Conservation (phyloP, 2,113 vertebrate genomes). For the Ptilonorhynchus violaceus region DNA sequence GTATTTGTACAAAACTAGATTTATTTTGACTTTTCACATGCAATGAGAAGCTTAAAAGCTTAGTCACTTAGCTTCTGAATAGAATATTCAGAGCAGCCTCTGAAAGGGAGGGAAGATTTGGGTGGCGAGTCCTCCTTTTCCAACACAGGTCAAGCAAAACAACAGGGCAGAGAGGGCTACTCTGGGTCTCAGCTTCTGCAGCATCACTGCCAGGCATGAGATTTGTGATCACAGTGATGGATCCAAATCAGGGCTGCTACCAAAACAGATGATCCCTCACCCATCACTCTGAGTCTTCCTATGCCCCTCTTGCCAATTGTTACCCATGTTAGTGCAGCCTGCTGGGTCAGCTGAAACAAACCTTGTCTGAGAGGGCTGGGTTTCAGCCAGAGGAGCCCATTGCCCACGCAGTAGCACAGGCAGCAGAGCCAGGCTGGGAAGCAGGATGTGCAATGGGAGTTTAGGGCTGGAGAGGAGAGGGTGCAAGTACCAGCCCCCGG, state of each 20-base stretch:
- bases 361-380: not conserved
- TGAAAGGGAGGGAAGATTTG: not conserved
- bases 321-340: fast-evolving
- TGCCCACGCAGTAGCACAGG: fast-evolving
- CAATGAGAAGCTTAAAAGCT: not conserved
- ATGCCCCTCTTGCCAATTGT: fast-evolving
- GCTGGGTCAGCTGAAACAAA: not conserved
- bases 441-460: fast-evolving
- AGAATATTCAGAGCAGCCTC: not conserved
- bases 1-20: not conserved
- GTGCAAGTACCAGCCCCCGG: too few relatives aligned
- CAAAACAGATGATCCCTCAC: not conserved
- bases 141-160: not conserved
- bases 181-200: not conserved
- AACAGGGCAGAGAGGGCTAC: not conserved
- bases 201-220: fast-evolving
- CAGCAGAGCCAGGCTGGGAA: not conserved
- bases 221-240: not conserved
- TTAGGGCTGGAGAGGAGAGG: not conserved
- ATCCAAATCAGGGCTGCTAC: not conserved
- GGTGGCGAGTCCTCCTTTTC: not conserved
- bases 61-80: not conserved
- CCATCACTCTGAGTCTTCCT: not conserved
- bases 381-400: not conserved
- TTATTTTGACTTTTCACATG: not conserved